These are phyloP conservation scores for Cylloceria caligata DNA, from an alignment of 2,888 invertebrate species.

Conservation along the genomic window DNA sequence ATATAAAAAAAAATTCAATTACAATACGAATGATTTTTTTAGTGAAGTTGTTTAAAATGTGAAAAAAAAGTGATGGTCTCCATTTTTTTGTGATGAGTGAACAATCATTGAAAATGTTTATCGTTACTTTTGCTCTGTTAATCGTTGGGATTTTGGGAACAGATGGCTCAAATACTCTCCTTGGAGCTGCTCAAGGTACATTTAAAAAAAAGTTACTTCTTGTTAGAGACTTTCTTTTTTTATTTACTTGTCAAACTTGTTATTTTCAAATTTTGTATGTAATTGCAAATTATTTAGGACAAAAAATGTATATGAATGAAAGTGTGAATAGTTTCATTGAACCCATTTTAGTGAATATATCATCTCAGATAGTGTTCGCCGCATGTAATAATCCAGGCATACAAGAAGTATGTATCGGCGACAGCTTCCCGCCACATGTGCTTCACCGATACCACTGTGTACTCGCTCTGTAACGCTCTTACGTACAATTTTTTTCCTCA, in stretches of 20 bases:
- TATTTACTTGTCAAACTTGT: not conserved
- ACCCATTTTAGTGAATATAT: slow-evolving; percentile 71
- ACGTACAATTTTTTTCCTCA: slow-evolving; percentile 50
- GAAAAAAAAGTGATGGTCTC: slow-evolving; percentile 20
- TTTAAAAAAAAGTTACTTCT: slow-evolving; percentile 38
- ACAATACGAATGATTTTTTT: slow-evolving; percentile 8
- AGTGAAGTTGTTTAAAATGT: slow-evolving; percentile 35
- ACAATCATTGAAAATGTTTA: slow-evolving; percentile 64
- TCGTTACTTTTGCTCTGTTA: slow-evolving; percentile 66
- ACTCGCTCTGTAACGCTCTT: slow-evolving; percentile 56
- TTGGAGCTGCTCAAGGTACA: slow-evolving; percentile 74
- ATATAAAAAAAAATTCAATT: slow-evolving; percentile 6
- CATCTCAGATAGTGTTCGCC: slow-evolving; percentile 63
- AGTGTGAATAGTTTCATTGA: slow-evolving; percentile 74
- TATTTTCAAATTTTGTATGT: not conserved
- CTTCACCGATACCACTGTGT: slow-evolving; percentile 54
- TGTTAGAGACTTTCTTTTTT: not conserved
- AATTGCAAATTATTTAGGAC: not conserved
- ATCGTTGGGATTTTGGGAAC: slow-evolving; percentile 63
- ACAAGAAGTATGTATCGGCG: slow-evolving; percentile 72
- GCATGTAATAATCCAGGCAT: slow-evolving; percentile 61
- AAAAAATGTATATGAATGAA: not conserved
- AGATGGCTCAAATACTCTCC: slow-evolving; percentile 69
- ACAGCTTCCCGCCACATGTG: slow-evolving; percentile 80
- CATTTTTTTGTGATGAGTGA: slow-evolving; percentile 42